Conservation (phyloP, 2,888 invertebrate species). For the Trichacis sp. region DNA sequence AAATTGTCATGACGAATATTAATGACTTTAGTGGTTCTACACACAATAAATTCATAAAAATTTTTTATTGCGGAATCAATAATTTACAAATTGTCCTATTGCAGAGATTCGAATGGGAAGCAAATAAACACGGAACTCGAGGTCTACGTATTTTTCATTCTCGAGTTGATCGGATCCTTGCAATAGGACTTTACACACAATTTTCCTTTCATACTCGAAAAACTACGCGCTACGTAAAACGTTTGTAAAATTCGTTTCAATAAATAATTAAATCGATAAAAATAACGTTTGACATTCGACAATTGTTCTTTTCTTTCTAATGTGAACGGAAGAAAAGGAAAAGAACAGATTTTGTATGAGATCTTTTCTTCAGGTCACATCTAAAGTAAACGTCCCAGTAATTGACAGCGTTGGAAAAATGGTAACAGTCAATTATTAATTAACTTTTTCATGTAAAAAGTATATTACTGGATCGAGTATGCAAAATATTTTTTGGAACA, state of each 20-base stretch:
- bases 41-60: too few relatives aligned
- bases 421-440: too few relatives aligned
- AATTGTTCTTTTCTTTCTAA: not conserved
- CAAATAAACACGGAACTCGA: too few relatives aligned
- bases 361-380: conserved; percentile 17
- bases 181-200: conserved; percentile 21
- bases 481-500: too few relatives aligned
- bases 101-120: not conserved
- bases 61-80: conserved; percentile 55
- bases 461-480: too few relatives aligned
- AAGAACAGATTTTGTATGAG: conserved; percentile 22
- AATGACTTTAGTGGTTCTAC: too few relatives aligned
- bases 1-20: too few relatives aligned
- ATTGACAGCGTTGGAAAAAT: too few relatives aligned
- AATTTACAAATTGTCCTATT: conserved; percentile 61
- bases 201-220: conserved; percentile 40
- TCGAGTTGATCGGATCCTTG: too few relatives aligned
- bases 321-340: conserved; percentile 12
- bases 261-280: conserved; percentile 56
- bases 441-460: too few relatives aligned
- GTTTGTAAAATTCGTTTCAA: conserved; percentile 44
- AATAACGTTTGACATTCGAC: conserved; percentile 23
- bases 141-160: too few relatives aligned
- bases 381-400: too few relatives aligned
- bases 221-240: conserved; percentile 43